A percentile compares a stretch with the other conserved stretches of the same genome.
Evolutionary conservation across 92 coral and sea anemone genomes (phyloP).

Genomic region (Porites cylindrica): DNA sequence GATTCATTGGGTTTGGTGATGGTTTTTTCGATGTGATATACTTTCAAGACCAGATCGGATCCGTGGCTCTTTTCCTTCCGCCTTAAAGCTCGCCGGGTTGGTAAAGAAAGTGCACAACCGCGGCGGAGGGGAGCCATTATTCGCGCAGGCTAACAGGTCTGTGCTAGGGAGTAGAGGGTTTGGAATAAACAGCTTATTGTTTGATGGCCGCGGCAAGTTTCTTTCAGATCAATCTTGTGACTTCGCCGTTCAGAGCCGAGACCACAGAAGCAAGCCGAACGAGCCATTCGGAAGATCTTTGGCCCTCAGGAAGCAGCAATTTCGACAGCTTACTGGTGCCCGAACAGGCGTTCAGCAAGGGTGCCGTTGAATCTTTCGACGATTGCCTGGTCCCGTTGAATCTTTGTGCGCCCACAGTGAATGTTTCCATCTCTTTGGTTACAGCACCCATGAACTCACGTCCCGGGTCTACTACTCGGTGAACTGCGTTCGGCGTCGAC

Average conservation of each 20-base stretch:
- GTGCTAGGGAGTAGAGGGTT: not conserved
- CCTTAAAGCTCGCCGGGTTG: slow-evolving; percentile 34
- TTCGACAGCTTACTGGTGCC: slow-evolving; percentile 1
- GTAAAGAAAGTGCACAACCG: not conserved
- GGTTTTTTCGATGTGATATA: not conserved
- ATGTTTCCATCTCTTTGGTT: not conserved
- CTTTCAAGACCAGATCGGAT: slow-evolving; percentile 38
- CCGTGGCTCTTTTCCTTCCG: slow-evolving; percentile 37
- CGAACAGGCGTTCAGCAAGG: not conserved
- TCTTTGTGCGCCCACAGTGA: not conserved
- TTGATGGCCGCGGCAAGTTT: not conserved
- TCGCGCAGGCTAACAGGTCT: not conserved
- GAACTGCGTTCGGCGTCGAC: not conserved
- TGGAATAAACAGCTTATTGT: not conserved
- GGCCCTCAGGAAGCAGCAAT: not conserved
- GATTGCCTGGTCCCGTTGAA: not conserved
- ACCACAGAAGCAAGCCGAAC: not conserved
- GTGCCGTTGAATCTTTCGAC: not conserved
- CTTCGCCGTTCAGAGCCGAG: not conserved
- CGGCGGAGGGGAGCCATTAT: not conserved
- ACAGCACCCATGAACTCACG: slow-evolving; percentile 33
- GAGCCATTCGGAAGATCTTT: not conserved
- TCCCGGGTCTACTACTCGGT: slow-evolving; percentile 23
- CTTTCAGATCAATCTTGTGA: not conserved
- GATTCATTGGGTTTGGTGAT: not conserved